Conservation (phyloP, 2,113 vertebrate species). For the Pluvialis apricaria region DNA sequence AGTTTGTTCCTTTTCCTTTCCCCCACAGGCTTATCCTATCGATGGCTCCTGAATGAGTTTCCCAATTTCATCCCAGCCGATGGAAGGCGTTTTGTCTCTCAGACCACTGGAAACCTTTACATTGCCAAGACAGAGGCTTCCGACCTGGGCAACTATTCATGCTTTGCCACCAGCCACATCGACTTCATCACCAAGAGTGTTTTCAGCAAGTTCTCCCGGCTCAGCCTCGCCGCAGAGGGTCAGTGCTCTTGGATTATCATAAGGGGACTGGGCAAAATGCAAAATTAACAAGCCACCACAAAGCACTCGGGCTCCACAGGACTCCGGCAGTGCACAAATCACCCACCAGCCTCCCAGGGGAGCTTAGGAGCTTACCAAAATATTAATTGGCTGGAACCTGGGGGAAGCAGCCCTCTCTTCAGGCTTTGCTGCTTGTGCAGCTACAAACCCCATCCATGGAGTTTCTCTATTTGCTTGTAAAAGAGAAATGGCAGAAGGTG, state of each 20-base stretch:
- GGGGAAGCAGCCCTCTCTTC: neutral
- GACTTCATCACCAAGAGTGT: constrained; percentile 95
- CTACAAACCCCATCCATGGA: neutral
- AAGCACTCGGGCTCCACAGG: neutral
- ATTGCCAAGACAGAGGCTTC: constrained; percentile 85
- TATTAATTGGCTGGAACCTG: neutral
- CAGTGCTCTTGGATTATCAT: neutral
- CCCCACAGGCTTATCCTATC: constrained; percentile 85
- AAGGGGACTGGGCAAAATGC: neutral
- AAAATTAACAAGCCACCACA: accelerated
- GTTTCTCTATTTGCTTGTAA: neutral
- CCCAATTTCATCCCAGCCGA: constrained; percentile 88
- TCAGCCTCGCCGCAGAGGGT: constrained; percentile 88
- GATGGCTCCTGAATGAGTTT: constrained; percentile 94
- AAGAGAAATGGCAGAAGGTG: neutral
- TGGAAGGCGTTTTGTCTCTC: constrained; percentile 88
- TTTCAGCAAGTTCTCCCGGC: constrained; percentile 89
- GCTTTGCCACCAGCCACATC: constrained; percentile 92
- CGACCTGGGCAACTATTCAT: constrained; percentile 90
- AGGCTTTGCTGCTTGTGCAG: neutral
- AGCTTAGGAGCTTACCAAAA: neutral
- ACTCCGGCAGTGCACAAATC: neutral
- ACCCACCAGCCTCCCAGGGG: neutral
- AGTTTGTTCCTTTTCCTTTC: neutral
- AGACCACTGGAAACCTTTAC: constrained; percentile 94